Evolutionary conservation across 2,888 invertebrate genomes (phyloP).

Genomic region (Polyommatus icarus): DNA sequence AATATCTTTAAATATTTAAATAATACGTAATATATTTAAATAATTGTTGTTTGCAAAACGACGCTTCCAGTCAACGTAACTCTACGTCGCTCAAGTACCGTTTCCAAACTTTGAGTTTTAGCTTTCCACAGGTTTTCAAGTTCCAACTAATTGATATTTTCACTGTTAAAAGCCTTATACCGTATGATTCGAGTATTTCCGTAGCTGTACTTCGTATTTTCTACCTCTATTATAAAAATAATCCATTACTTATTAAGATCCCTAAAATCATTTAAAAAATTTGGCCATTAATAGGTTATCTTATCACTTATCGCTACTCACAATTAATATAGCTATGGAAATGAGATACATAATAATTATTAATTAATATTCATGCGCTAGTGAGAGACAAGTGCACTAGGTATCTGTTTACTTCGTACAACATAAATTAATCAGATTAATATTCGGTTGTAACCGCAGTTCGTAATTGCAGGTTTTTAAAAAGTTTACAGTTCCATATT

Average conservation of each 20-base stretch:
- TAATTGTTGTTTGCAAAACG: neutral
- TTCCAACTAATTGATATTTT: conserved; percentile 63
- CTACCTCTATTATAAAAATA: no score
- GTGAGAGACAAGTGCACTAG: no score
- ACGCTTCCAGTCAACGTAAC: conserved; percentile 29
- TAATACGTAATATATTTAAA: no score
- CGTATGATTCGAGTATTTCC: neutral
- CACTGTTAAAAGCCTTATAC: conserved; percentile 32
- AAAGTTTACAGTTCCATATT: conserved; percentile 17
- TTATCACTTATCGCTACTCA: no score
- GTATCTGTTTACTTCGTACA: no score
- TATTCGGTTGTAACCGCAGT: neutral
- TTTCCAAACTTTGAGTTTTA: conserved; percentile 62
- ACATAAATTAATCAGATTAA: neutral
- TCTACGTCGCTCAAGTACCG: conserved; percentile 42
- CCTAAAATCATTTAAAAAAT: no score
- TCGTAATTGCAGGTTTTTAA: neutral
- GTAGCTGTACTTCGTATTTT: neutral
- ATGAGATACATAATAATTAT: no score
- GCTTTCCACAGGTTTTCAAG: conserved; percentile 64
- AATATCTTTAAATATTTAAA: no score
- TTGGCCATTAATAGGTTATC: no score
- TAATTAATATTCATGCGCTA: no score
- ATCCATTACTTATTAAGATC: no score
- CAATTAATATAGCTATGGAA: no score